These are phyloP conservation scores for Cynopterus brachyotis DNA, from an alignment of 2,113 vertebrate species.

Conservation along the genomic window DNA sequence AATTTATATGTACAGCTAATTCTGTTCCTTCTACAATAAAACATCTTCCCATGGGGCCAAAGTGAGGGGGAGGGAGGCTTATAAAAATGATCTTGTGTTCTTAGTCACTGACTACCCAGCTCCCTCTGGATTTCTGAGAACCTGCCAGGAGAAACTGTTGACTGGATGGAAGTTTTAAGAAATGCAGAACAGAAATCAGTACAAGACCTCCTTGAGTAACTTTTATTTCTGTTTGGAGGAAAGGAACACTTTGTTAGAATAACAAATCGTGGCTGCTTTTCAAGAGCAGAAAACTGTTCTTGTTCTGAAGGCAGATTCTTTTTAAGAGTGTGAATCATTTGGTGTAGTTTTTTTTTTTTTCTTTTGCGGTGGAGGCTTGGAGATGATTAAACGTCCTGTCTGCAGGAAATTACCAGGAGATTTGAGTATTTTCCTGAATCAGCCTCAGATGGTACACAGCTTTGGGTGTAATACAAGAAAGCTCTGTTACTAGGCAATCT, in stretches of 20 bases:
- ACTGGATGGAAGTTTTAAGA: slow-evolving; percentile 65
- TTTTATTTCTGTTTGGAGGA: slow-evolving; percentile 72
- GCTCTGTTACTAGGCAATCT: slow-evolving; percentile 72
- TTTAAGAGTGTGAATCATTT: slow-evolving; percentile 74
- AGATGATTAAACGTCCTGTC: slow-evolving; percentile 84
- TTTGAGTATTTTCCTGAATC: slow-evolving; percentile 81
- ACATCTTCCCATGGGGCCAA: slow-evolving; percentile 41
- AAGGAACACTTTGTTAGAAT: slow-evolving; percentile 60
- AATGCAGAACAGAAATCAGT: slow-evolving; percentile 61
- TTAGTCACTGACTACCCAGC: neutral
- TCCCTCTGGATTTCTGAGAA: slow-evolving; percentile 40
- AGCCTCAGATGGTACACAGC: slow-evolving; percentile 76
- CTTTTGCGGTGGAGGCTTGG: slow-evolving; percentile 56
- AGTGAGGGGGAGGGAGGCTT: neutral
- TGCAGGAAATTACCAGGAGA: slow-evolving; percentile 80
- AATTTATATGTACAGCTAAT: slow-evolving; percentile 57
- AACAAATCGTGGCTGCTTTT: slow-evolving; percentile 49
- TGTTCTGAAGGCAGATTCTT: slow-evolving; percentile 59
- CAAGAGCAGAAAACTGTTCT: slow-evolving; percentile 42
- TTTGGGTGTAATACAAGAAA: slow-evolving; percentile 70
- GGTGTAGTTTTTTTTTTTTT: slow-evolving; percentile 46
- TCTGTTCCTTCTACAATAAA: slow-evolving; percentile 49
- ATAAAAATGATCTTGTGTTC: slow-evolving; percentile 50
- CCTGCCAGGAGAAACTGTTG: slow-evolving; percentile 57
- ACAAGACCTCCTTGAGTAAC: neutral